A percentile compares a stretch with the other conserved stretches of the same genome.
These are phyloP conservation scores for Hippocampus zosterae DNA, from an alignment of 2,113 vertebrate species.

Conservation along the genomic window DNA sequence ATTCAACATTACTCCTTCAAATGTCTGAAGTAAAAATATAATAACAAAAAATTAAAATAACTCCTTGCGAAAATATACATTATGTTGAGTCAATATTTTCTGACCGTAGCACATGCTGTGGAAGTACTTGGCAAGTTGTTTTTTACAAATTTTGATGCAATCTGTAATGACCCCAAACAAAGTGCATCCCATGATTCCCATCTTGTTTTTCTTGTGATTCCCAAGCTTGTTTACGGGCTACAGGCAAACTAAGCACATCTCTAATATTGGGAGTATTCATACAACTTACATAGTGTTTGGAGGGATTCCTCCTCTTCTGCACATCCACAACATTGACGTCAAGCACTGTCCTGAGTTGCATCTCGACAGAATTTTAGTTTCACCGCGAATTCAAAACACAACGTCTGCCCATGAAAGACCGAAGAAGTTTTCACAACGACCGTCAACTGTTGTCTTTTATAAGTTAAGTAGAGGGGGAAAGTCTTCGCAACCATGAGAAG, in stretches of 20 bases:
- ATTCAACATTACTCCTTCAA: too few species aligned
- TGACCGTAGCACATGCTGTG: too few species aligned
- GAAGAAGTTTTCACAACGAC: background rate
- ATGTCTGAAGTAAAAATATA: too few species aligned
- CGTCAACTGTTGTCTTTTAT: background rate
- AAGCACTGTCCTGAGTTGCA: constrained; percentile 82
- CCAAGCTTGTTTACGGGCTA: background rate
- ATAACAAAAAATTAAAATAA: too few species aligned
- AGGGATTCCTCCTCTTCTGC: constrained; percentile 90
- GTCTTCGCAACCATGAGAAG: constrained; percentile 24
- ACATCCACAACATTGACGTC: constrained; percentile 89
- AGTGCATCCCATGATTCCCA: background rate
- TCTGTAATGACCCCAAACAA: background rate
- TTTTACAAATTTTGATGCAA: background rate
- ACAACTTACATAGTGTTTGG: constrained; percentile 89
- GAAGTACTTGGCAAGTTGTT: background rate
- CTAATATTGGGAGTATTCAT: background rate
- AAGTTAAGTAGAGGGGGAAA: background rate
- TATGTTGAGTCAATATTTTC: too few species aligned
- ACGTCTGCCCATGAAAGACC: constrained; percentile 43
- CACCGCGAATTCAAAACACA: constrained; percentile 7
- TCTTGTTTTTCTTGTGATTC: too few species aligned
- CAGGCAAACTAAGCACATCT: background rate
- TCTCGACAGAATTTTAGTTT: constrained; percentile 33
- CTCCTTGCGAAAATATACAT: too few species aligned